Percentiles rank a stretch among this genome's conserved stretches.
These are phyloP conservation scores for Malurus leucopterus DNA, from an alignment of 2,797 vertebrate genomes.

Conservation along the genomic window DNA sequence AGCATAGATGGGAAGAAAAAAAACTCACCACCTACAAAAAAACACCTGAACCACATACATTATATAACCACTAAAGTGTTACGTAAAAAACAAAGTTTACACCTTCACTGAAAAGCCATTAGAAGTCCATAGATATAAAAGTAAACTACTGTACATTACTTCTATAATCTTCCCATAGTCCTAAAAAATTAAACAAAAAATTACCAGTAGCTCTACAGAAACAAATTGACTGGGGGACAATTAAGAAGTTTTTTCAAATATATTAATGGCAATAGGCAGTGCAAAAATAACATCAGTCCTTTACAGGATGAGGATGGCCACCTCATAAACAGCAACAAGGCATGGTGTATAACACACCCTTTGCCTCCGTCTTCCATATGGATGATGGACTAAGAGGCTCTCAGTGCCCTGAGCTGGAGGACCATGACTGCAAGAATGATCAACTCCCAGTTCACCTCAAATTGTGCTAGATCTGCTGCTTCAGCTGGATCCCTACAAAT, in stretches of 20 bases:
- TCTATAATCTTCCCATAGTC: not conserved
- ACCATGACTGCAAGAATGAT: not conserved
- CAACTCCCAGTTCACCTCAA: too few species aligned
- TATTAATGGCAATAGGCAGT: not conserved
- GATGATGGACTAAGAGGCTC: not conserved
- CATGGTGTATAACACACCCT: not conserved
- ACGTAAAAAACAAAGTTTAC: not conserved
- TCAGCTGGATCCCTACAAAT: not conserved
- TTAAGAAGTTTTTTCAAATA: not conserved
- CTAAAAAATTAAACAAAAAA: not conserved
- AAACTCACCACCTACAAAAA: accelerated
- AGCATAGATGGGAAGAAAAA: accelerated
- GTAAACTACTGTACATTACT: not conserved
- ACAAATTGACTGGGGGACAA: not conserved
- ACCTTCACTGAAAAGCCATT: not conserved
- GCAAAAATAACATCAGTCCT: not conserved
- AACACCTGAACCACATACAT: accelerated
- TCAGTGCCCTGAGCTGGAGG: not conserved
- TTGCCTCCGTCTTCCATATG: not conserved
- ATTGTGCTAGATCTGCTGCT: accelerated
- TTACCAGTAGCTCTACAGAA: not conserved
- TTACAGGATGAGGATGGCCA: not conserved
- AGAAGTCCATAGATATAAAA: not conserved
- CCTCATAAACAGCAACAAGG: not conserved
- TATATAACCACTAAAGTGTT: not conserved